These are phyloP conservation scores for Sphinx pinastri DNA, from an alignment of 2,888 invertebrate species.

Conservation along the genomic window DNA sequence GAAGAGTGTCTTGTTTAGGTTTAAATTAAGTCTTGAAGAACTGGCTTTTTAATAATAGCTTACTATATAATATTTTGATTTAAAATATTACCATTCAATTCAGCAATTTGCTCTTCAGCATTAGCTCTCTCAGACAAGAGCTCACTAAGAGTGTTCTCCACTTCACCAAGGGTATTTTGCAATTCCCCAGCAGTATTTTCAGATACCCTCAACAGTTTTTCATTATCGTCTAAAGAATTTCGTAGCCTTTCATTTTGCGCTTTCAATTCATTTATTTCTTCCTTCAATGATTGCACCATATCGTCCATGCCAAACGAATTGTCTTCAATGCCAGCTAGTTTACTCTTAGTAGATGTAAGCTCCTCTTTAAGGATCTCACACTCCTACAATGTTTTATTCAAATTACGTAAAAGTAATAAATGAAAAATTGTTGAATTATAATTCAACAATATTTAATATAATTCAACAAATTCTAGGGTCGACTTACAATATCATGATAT, in stretches of 20 bases:
- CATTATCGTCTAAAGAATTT: conserved; percentile 86
- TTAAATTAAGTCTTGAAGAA: neutral
- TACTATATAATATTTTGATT: neutral
- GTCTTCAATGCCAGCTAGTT: conserved; percentile 87
- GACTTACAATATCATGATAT: too few species aligned
- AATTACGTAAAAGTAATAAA: conserved; percentile 14
- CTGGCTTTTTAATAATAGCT: neutral
- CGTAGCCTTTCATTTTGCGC: conserved; percentile 86
- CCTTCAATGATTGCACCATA: conserved; percentile 87
- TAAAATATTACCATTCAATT: conserved; percentile 65
- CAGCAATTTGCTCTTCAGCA: conserved; percentile 79
- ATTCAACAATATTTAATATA: too few species aligned
- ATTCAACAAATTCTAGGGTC: neutral
- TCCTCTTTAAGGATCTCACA: conserved; percentile 87
- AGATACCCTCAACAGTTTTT: conserved; percentile 84
- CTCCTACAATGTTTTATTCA: conserved; percentile 74
- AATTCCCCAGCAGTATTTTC: conserved; percentile 92
- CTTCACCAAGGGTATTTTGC: conserved; percentile 88
- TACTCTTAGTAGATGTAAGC: conserved; percentile 82
- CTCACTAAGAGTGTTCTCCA: conserved; percentile 90
- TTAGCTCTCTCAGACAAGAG: conserved; percentile 73
- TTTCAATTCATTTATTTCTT: conserved; percentile 84
- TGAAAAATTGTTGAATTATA: neutral
- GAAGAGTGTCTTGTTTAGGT: too few species aligned
- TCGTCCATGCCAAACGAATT: conserved; percentile 89